Percentiles rank a stretch among this genome's conserved stretches.
Evolutionary conservation across 92 coral and sea anemone genomes (phyloP).

Genomic region (Epizoanthus ramosus): DNA sequence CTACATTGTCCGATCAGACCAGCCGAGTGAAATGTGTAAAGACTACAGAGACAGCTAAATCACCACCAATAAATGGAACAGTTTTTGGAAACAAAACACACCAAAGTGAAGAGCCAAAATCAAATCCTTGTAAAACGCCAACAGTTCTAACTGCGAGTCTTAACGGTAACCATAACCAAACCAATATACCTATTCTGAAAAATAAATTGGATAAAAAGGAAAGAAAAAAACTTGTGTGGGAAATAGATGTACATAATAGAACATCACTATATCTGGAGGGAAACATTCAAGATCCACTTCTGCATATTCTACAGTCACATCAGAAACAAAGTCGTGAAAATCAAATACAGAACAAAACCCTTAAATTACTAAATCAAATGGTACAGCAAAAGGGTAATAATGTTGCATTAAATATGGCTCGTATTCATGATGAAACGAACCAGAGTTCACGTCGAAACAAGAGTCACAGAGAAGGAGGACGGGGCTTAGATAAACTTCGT

Average conservation of each 20-base stretch:
- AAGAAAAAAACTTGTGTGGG: neutral
- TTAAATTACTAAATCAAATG: conserved; percentile 8
- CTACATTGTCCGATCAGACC: neutral
- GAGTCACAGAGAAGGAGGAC: neutral
- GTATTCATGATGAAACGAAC: neutral
- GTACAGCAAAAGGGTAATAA: neutral
- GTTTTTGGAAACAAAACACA: neutral
- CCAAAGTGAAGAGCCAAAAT: neutral
- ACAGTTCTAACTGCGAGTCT: neutral
- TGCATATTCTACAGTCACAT: neutral
- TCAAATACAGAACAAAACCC: neutral
- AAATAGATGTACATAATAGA: neutral
- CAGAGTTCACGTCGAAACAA: neutral
- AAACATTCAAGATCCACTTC: neutral
- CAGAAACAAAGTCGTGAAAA: neutral
- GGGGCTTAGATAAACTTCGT: neutral
- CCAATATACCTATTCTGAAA: neutral
- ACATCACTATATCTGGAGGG: neutral
- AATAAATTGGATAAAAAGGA: neutral
- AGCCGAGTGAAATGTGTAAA: neutral
- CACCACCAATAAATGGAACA: neutral
- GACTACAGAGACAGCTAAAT: neutral
- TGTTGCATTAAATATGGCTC: neutral
- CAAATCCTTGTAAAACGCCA: neutral
- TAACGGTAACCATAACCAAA: neutral